Conservation (phyloP, 2,797 vertebrate species). For the Astyanax mexicanus region DNA sequence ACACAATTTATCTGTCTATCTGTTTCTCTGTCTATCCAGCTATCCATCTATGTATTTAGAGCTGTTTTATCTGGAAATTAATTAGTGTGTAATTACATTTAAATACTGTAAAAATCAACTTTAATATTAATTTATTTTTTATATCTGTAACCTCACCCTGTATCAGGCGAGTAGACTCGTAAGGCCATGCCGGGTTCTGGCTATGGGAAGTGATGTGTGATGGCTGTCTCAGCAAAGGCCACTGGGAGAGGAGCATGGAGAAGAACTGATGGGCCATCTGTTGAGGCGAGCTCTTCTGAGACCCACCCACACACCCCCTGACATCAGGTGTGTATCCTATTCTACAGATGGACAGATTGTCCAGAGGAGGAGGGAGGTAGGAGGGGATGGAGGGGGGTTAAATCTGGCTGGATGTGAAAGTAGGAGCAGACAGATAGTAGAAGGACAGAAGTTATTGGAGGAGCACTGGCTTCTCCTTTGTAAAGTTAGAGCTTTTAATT, state of each 20-base stretch:
- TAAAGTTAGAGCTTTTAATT: no score
- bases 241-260: conserved; percentile 28
- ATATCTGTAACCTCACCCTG: no score
- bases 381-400: no score
- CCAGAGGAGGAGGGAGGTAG: background rate
- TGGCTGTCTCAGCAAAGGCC: conserved; percentile 27
- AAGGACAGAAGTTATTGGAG: background rate
- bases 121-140: no score
- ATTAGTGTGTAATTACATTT: no score
- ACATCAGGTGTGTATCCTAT: conserved; percentile 40
- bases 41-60: no score
- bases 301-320: conserved; percentile 30
- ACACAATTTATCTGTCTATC: no score
- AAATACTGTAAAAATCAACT: no score
- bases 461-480: background rate
- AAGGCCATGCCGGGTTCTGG: conserved; percentile 9
- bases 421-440: background rate
- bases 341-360: conserved; percentile 45
- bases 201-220: conserved; percentile 41
- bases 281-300: conserved; percentile 45
- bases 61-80: no score
- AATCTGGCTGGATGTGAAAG: background rate
- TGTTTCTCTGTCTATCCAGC: no score
- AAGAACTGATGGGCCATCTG: conserved; percentile 55
- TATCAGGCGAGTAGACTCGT: background rate